These are phyloP conservation scores for Sturnira hondurensis DNA, from an alignment of 2,113 vertebrate genomes.

Conservation along the genomic window DNA sequence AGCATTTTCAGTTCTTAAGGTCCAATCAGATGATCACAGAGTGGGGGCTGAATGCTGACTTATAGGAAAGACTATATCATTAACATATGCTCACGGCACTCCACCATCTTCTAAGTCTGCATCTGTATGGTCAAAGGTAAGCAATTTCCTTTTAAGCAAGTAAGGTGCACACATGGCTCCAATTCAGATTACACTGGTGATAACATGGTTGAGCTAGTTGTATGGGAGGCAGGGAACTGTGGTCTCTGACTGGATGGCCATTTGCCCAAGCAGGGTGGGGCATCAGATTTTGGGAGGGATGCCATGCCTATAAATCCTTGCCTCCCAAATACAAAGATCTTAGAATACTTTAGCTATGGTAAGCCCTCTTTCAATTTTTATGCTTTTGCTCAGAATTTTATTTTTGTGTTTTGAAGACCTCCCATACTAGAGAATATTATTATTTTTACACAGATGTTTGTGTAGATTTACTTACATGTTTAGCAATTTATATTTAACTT, in stretches of 20 bases:
- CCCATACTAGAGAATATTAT: not conserved
- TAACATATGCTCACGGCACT: too few species aligned
- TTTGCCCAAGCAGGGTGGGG: not conserved
- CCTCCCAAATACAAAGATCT: not conserved
- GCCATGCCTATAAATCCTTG: not conserved
- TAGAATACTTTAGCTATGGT: not conserved
- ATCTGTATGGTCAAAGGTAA: not conserved
- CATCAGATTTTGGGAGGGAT: not conserved
- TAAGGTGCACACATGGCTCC: not conserved
- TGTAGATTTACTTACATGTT: not conserved
- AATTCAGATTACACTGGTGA: not conserved
- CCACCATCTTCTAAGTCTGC: not conserved
- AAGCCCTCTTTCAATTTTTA: not conserved
- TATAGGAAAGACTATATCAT: too few species aligned
- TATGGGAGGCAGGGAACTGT: not conserved
- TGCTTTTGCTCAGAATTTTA: constrained; percentile 9
- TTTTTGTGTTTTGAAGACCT: not conserved
- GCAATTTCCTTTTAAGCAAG: not conserved
- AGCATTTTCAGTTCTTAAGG: too few species aligned
- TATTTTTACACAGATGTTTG: not conserved
- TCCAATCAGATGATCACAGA: too few species aligned
- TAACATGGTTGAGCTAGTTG: not conserved
- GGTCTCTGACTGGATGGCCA: not conserved
- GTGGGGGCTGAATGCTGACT: too few species aligned
- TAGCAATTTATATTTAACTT: not conserved